These are phyloP conservation scores for Uromys caudimaculatus DNA, from an alignment of 2,797 vertebrate species.

Conservation along the genomic window DNA sequence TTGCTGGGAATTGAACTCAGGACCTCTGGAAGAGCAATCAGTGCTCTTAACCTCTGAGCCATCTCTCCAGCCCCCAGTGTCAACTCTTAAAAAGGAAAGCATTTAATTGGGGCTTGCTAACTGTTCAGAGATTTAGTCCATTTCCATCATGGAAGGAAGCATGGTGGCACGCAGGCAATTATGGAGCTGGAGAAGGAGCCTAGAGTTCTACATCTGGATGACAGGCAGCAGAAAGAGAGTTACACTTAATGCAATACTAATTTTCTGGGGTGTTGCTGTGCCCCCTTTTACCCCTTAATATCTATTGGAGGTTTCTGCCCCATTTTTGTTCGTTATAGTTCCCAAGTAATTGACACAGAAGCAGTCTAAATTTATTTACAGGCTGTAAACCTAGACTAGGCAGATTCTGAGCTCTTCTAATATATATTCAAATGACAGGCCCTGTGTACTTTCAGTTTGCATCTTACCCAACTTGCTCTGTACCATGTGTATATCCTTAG, in stretches of 20 bases:
- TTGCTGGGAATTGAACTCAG: too few species aligned
- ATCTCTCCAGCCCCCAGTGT: too few species aligned
- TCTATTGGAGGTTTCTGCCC: background rate
- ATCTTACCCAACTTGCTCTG: background rate
- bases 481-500: background rate
- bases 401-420: background rate
- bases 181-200: background rate
- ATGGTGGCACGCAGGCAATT: background rate
- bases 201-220: background rate
- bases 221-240: background rate
- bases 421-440: background rate
- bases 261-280: background rate
- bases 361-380: background rate
- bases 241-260: background rate
- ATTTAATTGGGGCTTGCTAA: background rate
- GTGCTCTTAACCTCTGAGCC: too few species aligned
- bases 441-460: background rate
- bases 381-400: background rate
- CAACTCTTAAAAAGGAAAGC: background rate
- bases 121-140: background rate
- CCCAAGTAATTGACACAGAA: background rate
- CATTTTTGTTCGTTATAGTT: background rate
- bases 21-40: too few species aligned
- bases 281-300: background rate
- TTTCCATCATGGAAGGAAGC: background rate